These are phyloP conservation scores for Lasiommata megera DNA, from an alignment of 2,888 invertebrate species.

Conservation along the genomic window DNA sequence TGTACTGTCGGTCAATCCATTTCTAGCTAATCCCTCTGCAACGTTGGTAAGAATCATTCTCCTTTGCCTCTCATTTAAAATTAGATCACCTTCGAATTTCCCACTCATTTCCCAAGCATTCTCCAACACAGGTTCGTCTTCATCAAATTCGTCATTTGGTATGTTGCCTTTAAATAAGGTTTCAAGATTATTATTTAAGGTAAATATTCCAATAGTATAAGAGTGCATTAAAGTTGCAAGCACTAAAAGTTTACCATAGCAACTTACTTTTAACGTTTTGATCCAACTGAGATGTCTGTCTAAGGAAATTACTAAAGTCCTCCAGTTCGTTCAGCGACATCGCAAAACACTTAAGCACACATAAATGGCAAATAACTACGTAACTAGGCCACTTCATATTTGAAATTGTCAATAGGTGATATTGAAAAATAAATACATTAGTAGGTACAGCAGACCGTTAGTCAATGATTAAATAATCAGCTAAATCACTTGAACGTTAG, in stretches of 20 bases:
- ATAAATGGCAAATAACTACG: slow-evolving; percentile 50
- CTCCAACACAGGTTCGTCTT: slow-evolving; percentile 57
- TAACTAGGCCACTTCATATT: slow-evolving; percentile 54
- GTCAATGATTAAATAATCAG: slow-evolving; percentile 43
- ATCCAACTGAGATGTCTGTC: slow-evolving; percentile 66
- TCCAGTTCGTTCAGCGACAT: slow-evolving; percentile 64
- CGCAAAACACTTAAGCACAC: slow-evolving; percentile 56
- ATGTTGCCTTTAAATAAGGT: slow-evolving; percentile 43
- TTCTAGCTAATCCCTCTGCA: slow-evolving; percentile 67
- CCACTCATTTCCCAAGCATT: slow-evolving; percentile 77
- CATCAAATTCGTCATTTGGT: slow-evolving; percentile 54
- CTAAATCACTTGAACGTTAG: slow-evolving; percentile 60
- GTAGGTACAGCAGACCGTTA: slow-evolving; percentile 39
- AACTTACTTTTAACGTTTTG: slow-evolving; percentile 70
- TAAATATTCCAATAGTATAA: too few species aligned
- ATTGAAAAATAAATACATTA: slow-evolving; percentile 39
- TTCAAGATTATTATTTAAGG: too few species aligned
- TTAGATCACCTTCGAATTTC: slow-evolving; percentile 77
- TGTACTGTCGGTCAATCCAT: slow-evolving; percentile 66
- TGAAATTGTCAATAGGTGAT: slow-evolving; percentile 22
- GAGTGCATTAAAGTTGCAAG: too few species aligned
- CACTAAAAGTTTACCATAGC: too few species aligned
- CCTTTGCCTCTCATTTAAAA: slow-evolving; percentile 70
- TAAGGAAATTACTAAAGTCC: slow-evolving; percentile 66
- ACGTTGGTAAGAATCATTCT: slow-evolving; percentile 66